phyloP scores from a whole-genome alignment of 2,113 vertebrate genomes.

The Epinephelus cyanopodus region DNA sequence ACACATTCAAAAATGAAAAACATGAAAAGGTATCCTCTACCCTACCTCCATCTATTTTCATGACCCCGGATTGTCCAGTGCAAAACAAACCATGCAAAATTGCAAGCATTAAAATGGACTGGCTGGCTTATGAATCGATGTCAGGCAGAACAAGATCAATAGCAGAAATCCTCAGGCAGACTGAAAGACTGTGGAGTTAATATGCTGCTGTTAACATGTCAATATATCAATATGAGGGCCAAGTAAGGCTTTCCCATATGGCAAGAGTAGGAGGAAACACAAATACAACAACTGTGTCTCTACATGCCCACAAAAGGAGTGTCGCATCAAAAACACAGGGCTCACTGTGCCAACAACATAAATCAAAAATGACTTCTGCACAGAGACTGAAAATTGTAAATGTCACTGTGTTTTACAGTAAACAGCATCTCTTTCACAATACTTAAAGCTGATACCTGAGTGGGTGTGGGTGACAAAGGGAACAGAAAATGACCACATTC shows the following conservation, averaged over 20 bases:
- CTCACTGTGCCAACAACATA: not conserved
- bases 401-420: not conserved
- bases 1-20: not conserved
- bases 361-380: not conserved
- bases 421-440: constrained; percentile 23
- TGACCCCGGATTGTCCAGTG: not conserved
- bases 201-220: constrained; percentile 44
- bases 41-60: not conserved
- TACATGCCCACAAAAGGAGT: constrained; percentile 22
- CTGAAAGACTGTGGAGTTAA: constrained; percentile 32
- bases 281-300: constrained; percentile 2
- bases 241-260: constrained; percentile 13
- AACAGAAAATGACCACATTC: constrained; percentile 1
- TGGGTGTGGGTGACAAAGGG: constrained; percentile 41
- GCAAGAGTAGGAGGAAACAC: constrained; percentile 5
- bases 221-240: constrained; percentile 48
- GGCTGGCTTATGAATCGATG: constrained; percentile 3
- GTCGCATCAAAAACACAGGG: not conserved
- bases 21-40: not conserved
- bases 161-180: constrained; percentile 13
- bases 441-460: constrained; percentile 10
- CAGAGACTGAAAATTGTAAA: not conserved
- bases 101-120: not conserved
- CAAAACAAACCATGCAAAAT: not conserved
- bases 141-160: constrained; percentile 50